phyloP scores from a whole-genome alignment of 2,888 invertebrate genomes.

The Pediacus dermestoides region DNA sequence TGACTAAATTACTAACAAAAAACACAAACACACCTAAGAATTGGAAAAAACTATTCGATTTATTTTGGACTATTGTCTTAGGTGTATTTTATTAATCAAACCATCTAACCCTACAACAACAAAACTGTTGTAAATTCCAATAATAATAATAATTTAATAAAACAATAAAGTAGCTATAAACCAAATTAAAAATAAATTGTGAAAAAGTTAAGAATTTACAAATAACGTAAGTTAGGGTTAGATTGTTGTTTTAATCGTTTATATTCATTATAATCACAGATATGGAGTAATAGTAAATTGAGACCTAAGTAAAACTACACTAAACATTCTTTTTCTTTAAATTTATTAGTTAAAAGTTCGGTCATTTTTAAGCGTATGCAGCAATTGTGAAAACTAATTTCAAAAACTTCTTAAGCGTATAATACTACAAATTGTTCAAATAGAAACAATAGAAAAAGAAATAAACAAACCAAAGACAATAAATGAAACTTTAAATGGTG shows the following conservation, averaged over 20 bases:
- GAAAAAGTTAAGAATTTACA: no score
- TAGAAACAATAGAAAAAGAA: no score
- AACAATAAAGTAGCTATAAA: no score
- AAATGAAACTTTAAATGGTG: no score
- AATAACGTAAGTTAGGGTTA: no score
- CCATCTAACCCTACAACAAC: no score
- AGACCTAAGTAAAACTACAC: constrained; percentile 26
- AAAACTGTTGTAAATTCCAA: no score
- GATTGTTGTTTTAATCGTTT: no score
- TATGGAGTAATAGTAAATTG: constrained; percentile 30
- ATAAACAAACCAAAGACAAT: constrained; percentile 21
- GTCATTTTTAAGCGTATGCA: constrained; percentile 33
- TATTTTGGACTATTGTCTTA: constrained; percentile 8
- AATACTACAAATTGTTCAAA: constrained; percentile 30
- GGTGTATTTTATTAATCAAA: no score
- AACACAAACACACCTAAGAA: constrained; percentile 10
- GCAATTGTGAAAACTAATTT: constrained; percentile 28
- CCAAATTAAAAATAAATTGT: no score
- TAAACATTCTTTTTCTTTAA: no score
- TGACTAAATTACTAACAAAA: constrained; percentile 14
- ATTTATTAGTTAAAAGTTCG: constrained; percentile 28
- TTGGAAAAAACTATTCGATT: constrained; percentile 12
- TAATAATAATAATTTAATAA: no score
- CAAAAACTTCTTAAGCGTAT: constrained; percentile 33
- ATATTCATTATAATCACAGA: constrained; percentile 33